Evolutionary conservation across 2,113 vertebrate species (phyloP), one percentile per base, ranked within the genome.

Genomic region (Aix galericulata): DNA sequence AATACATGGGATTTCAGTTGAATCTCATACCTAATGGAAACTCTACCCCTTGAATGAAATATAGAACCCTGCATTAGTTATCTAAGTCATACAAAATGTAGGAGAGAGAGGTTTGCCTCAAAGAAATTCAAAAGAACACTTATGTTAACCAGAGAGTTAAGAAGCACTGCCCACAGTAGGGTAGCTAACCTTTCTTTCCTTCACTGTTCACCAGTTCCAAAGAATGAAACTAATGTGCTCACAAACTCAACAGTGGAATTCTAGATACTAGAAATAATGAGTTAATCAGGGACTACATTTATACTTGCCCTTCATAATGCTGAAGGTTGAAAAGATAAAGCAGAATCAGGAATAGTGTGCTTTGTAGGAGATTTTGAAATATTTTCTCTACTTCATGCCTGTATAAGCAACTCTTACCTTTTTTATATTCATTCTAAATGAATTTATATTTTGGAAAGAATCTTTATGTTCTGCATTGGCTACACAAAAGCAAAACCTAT

Each of bases 371-470:
- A 83, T 75, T 84, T 81, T 50, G 42, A 84, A 89, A 67, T 1
- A 59, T 14, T 75, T 83, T 58, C 56, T 31, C 23, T 29, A 71
- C 13, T 44, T 53, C 31, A 68, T 69, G 22, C 20, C 60, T 46
- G 6, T 13, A 66, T 26, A 83, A 88, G 22, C 26, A 83, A 75
- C 27, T 67, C 23, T 42, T 38, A 67, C 6, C 1, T 67, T 79
- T 74, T 59, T 66, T 53, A 69, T 14, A 50, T 36, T 78, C 52
- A 40, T 63, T 12, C 11, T 59, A 85, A 89, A 63, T 34, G 0
- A 81, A 85, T 68, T 87, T 32, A 25, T 78, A 71, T 79, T 96
- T 89, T 93, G 32, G 31, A 85, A 72, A 64, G 32, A 86, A 87
- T 79, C 21, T 67, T 80, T 81, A 17, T 42, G 50, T 68, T 23